Conservation (phyloP, 2,888 invertebrate species). For the Acanthosepion esculentum region DNA sequence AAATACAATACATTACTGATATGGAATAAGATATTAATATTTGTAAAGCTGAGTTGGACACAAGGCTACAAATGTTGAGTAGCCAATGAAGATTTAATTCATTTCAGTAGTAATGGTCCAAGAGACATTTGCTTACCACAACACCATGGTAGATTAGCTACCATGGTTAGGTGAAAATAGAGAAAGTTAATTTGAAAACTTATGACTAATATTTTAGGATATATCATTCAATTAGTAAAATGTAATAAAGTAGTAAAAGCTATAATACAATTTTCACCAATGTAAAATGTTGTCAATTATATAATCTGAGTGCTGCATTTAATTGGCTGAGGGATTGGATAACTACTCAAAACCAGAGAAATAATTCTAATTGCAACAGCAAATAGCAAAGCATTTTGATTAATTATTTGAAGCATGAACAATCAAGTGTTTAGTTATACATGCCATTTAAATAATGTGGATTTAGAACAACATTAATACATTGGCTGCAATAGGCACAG, state of each 20-base stretch:
- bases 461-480: background rate
- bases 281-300: background rate
- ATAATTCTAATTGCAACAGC: constrained; percentile 11
- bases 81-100: too few species aligned
- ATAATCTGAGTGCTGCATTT: background rate
- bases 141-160: too few species aligned
- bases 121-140: too few species aligned
- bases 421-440: background rate
- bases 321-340: background rate
- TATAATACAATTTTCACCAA: background rate
- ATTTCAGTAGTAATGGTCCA: too few species aligned
- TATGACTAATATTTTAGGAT: background rate
- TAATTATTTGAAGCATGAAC: constrained; percentile 3
- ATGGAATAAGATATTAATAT: too few species aligned
- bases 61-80: too few species aligned
- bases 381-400: background rate
- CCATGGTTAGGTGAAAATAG: too few species aligned
- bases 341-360: background rate
- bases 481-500: background rate
- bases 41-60: too few species aligned
- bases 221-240: background rate
- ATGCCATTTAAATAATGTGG: background rate
- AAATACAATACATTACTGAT: too few species aligned
- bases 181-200: too few species aligned
- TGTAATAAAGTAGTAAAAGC: background rate